These are phyloP conservation scores for Poecilus cupreus DNA, from an alignment of 2,888 invertebrate genomes.

Conservation along the genomic window DNA sequence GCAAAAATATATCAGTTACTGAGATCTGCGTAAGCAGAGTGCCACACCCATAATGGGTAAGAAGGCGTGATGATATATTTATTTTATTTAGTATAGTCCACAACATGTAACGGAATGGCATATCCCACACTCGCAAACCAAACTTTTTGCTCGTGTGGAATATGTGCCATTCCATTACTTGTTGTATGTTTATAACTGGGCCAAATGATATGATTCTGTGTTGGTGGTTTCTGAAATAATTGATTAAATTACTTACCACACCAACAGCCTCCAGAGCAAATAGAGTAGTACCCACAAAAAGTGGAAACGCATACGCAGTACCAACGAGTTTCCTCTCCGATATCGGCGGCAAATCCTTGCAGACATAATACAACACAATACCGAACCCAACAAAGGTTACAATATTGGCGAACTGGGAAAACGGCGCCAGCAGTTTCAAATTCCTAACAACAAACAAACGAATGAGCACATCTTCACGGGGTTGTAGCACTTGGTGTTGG, in stretches of 20 bases:
- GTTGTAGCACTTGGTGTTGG: neutral
- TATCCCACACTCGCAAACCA: too few species aligned
- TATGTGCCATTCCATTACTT: too few species aligned
- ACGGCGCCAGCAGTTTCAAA: constrained; percentile 90
- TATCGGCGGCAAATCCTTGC: constrained; percentile 81
- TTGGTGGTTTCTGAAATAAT: neutral
- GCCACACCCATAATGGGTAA: too few species aligned
- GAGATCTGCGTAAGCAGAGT: too few species aligned
- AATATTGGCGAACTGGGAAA: constrained; percentile 91
- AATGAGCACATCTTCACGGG: neutral
- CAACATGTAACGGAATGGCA: too few species aligned
- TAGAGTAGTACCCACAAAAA: constrained; percentile 96
- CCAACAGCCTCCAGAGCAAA: constrained; percentile 97
- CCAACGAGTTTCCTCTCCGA: constrained; percentile 80
- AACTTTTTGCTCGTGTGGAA: too few species aligned
- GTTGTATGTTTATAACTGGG: too few species aligned
- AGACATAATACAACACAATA: constrained; percentile 90
- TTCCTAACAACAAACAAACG: constrained; percentile 73
- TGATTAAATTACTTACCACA: constrained; percentile 78
- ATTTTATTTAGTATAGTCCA: too few species aligned
- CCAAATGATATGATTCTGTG: too few species aligned
- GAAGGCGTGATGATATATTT: too few species aligned
- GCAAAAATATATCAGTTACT: too few species aligned
- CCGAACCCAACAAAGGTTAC: constrained; percentile 89
- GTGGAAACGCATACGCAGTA: constrained; percentile 82